phyloP scores from a whole-genome alignment of 2,113 vertebrate genomes.

The Ardeotis arabs region DNA sequence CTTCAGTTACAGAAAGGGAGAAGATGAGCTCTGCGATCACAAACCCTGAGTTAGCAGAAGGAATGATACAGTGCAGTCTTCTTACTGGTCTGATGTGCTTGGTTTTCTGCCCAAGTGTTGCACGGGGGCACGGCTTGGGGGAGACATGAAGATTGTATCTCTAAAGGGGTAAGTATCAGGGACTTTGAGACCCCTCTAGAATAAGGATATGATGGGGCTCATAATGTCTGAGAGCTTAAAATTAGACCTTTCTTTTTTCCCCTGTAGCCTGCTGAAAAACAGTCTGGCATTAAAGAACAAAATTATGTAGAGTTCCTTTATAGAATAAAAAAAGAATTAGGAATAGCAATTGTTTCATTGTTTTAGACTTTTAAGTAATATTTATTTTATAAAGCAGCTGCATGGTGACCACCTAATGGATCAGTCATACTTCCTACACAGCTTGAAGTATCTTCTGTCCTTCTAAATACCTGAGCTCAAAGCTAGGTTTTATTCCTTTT shows the following conservation, averaged over 20 bases:
- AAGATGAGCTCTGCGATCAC: background rate
- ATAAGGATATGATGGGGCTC: background rate
- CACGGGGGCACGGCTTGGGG: rapidly evolving
- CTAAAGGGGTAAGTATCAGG: background rate
- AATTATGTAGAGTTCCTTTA: background rate
- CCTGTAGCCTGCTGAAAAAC: background rate
- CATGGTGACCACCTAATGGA: background rate
- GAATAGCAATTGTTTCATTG: background rate
- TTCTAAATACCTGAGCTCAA: background rate
- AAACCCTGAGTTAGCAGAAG: background rate
- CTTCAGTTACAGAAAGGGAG: background rate
- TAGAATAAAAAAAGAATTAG: background rate
- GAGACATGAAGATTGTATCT: background rate
- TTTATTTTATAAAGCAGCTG: background rate
- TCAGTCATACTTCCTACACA: background rate
- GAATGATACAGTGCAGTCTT: background rate
- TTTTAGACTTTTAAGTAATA: background rate
- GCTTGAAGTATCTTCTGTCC: background rate
- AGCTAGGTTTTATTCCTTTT: background rate
- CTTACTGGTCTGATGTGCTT: background rate
- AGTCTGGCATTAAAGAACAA: background rate
- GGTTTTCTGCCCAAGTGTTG: background rate
- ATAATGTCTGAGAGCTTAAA: background rate
- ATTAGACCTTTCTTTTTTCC: background rate
- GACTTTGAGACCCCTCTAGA: background rate